Percentiles rank a stretch among this genome's conserved stretches.
phyloP scores from a whole-genome alignment of 2,888 invertebrate species.

The Ochropacha duplaris region DNA sequence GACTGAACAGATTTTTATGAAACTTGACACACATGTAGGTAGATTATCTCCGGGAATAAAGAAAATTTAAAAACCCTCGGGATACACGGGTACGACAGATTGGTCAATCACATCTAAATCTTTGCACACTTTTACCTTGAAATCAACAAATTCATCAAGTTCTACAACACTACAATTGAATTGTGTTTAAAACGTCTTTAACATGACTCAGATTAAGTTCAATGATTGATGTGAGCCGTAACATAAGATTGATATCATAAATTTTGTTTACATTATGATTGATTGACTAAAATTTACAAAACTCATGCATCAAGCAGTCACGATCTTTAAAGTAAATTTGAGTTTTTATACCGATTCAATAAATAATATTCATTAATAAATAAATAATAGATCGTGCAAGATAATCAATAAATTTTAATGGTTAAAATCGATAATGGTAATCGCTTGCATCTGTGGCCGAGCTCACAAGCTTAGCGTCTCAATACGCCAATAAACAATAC shows the following conservation, averaged over 20 bases:
- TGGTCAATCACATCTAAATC: too few species aligned
- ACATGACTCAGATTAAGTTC: conserved; percentile 7
- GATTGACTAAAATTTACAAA: conserved; percentile 53
- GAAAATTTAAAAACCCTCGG: too few species aligned
- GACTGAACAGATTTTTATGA: too few species aligned
- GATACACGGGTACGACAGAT: too few species aligned
- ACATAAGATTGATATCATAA: conserved; percentile 64
- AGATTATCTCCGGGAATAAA: too few species aligned
- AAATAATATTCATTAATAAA: conserved; percentile 21
- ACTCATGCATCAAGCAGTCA: conserved; percentile 48
- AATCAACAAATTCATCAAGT: conserved; percentile 6
- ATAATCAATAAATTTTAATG: not conserved
- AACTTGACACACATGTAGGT: too few species aligned
- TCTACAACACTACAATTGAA: conserved; percentile 5
- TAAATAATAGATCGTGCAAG: conserved; percentile 12
- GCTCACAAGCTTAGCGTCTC: conserved; percentile 22
- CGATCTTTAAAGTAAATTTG: conserved; percentile 40
- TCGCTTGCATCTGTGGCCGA: not conserved
- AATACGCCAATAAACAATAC: conserved; percentile 54
- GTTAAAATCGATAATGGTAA: not conserved
- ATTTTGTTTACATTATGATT: conserved; percentile 67
- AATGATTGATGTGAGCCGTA: conserved; percentile 66
- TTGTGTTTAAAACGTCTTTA: not conserved
- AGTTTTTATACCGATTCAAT: conserved; percentile 30
- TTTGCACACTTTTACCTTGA: too few species aligned